A percentile compares a stretch with the other conserved stretches of the same genome.
Evolutionary conservation across 2,113 vertebrate species (phyloP).

Genomic region (Otocyon megalotis): DNA sequence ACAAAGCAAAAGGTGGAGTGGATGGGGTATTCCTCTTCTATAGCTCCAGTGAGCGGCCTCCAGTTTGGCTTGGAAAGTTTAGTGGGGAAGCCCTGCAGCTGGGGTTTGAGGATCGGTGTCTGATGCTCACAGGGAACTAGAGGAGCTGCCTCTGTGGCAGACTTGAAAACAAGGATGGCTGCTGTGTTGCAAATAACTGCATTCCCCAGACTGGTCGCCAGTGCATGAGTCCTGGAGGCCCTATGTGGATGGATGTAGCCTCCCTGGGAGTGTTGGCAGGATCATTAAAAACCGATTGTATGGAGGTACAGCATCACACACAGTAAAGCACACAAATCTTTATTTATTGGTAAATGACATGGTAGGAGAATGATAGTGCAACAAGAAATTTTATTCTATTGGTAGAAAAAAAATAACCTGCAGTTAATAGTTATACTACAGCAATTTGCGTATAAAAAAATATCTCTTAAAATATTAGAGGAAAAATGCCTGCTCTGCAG

Average conservation of each 20-base stretch:
- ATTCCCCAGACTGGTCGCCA: background rate
- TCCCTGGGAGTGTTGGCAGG: background rate
- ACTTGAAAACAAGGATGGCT: background rate
- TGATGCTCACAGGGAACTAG: background rate
- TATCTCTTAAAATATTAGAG: slow-evolving; percentile 12
- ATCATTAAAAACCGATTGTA: background rate
- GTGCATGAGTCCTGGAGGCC: background rate
- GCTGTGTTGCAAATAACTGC: background rate
- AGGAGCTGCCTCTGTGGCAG: background rate
- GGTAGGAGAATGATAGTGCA: background rate
- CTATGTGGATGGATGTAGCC: background rate
- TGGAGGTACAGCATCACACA: background rate
- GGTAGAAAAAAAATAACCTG: background rate
- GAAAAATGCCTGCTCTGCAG: background rate
- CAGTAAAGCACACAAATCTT: background rate
- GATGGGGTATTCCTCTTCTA: background rate
- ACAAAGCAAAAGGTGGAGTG: background rate
- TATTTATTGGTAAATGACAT: background rate
- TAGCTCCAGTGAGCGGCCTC: background rate
- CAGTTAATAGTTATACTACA: background rate
- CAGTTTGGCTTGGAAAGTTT: background rate
- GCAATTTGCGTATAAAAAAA: slow-evolving; percentile 50
- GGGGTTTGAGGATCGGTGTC: background rate
- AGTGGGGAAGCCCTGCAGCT: background rate
- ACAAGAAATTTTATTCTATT: background rate